Percentiles rank a stretch among this genome's conserved stretches.
Evolutionary conservation across 2,113 vertebrate species (phyloP).

Genomic region (Rallus limicola): DNA sequence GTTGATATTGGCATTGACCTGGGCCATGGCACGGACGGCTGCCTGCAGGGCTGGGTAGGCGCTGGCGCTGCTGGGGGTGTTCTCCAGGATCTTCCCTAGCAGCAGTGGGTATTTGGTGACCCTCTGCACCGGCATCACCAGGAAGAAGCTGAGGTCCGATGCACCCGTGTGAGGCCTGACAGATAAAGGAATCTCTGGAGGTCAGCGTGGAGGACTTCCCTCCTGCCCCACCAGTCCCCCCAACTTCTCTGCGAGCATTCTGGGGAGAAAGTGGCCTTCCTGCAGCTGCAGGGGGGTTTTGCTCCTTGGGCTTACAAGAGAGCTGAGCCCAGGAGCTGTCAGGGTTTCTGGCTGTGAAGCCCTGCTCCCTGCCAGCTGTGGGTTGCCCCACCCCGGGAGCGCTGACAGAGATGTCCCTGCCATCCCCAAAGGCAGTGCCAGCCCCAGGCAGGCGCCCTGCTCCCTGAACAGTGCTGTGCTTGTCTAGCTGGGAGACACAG

Average conservation of each 20-base stretch:
- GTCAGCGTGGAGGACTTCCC: rapidly evolving
- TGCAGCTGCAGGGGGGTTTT: neutral
- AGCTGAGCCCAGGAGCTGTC: neutral
- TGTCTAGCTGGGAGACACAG: neutral
- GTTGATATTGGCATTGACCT: constrained; percentile 91
- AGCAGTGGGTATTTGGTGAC: constrained; percentile 92
- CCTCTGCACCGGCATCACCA: constrained; percentile 94
- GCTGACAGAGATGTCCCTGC: neutral
- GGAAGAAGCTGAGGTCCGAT: constrained; percentile 89
- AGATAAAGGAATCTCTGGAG: neutral
- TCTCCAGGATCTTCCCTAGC: constrained; percentile 92
- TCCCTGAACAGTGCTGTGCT: neutral
- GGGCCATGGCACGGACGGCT: constrained; percentile 77
- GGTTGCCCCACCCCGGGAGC: neutral
- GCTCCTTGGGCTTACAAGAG: neutral
- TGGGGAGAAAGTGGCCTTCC: neutral
- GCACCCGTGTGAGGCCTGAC: constrained; percentile 86
- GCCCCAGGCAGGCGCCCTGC: neutral
- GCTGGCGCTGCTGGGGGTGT: constrained; percentile 73
- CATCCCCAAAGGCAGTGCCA: neutral
- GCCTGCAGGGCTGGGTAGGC: constrained; percentile 78
- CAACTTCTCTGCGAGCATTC: neutral
- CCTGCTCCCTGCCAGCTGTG: neutral
- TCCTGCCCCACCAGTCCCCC: neutral
- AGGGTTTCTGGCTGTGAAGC: neutral